Percentiles rank a stretch among this genome's conserved stretches.
phyloP scores from a whole-genome alignment of 2,888 invertebrate species.

The Proisotoma minuta region DNA sequence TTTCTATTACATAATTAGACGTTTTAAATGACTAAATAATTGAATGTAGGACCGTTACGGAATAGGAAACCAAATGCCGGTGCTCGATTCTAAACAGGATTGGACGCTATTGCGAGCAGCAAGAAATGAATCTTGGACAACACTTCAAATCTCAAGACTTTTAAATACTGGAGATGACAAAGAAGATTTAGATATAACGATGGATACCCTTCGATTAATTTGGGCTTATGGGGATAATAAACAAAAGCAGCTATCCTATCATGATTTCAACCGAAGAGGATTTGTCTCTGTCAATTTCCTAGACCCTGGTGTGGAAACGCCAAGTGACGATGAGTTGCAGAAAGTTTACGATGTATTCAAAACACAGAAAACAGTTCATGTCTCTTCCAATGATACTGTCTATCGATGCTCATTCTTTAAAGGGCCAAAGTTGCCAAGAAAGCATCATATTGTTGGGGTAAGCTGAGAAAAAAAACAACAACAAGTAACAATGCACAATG shows the following conservation, averaged over 20 bases:
- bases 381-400: conserved; percentile 59
- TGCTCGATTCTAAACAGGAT: not conserved
- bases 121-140: not conserved
- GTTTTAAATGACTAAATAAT: not conserved
- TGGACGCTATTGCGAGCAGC: not conserved
- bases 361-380: not conserved
- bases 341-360: not conserved
- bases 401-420: conserved; percentile 87
- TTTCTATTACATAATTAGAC: not conserved
- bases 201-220: conserved; percentile 1
- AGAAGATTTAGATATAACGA: not conserved
- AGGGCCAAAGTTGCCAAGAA: conserved; percentile 62
- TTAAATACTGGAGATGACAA: not conserved
- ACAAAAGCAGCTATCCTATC: not conserved
- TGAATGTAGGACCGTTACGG: conserved; percentile 2
- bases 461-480: conserved; percentile 39
- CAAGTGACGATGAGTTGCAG: not conserved
- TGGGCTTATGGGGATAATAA: not conserved
- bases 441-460: conserved; percentile 75
- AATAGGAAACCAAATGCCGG: not conserved
- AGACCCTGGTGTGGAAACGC: not conserved
- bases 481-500: not conserved
- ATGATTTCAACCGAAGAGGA: not conserved
- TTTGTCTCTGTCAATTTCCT: not conserved
- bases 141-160: not conserved